Evolutionary conservation across 23 tunicate species (phyloP).

Genomic region (Trididemnum clinides): DNA sequence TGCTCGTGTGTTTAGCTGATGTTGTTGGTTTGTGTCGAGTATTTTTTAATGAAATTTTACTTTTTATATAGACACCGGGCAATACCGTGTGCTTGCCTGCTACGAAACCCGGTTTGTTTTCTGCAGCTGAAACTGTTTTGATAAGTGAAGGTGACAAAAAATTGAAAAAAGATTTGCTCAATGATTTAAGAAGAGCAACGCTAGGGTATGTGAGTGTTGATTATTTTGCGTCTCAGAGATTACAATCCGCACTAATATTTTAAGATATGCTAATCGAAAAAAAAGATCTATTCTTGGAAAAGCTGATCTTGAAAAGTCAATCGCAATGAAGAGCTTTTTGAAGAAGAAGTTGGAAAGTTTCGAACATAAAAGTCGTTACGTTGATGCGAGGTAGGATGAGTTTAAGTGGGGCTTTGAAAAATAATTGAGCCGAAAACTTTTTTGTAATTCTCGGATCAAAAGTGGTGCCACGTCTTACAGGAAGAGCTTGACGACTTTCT

Average conservation of each 20-base stretch:
- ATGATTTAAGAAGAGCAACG: conserved; percentile 15
- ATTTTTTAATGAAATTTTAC: no score
- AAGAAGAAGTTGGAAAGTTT: background rate
- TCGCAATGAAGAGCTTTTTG: background rate
- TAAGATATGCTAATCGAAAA: conserved; percentile 11
- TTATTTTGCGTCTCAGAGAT: background rate
- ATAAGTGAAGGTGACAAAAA: background rate
- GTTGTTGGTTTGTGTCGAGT: no score
- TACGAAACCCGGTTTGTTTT: background rate
- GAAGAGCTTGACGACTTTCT: no score
- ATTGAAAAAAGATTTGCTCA: background rate
- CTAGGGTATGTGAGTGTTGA: background rate
- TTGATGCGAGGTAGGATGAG: no score
- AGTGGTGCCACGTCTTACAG: no score
- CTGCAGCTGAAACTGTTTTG: conserved; percentile 15
- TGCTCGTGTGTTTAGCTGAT: no score
- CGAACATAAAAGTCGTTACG: no score
- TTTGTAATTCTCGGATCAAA: no score
- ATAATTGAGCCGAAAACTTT: no score
- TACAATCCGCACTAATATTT: no score
- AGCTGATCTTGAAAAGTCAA: conserved; percentile 10
- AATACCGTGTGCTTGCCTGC: background rate
- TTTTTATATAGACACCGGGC: background rate
- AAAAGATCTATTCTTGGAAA: background rate
- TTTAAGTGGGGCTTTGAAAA: no score